Base-by-base conservation (phyloP, 2,888 invertebrate genomes). In the Boloria euphrosyne region DNA sequence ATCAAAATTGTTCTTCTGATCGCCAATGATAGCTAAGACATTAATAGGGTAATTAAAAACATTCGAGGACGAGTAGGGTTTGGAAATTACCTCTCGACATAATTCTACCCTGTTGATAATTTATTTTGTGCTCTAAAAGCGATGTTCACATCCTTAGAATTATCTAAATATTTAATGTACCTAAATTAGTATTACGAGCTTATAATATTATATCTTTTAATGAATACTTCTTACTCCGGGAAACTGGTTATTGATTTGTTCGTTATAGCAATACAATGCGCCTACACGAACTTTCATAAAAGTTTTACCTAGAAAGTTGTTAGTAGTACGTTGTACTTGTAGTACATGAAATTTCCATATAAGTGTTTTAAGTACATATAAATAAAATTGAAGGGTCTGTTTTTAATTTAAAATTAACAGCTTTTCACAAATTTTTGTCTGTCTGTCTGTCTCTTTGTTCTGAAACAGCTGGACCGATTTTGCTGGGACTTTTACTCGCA, bases 21-120 rank as follows among this genome's bases (percentile, higher is more conserved):
- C 31, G 43, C 27, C 44, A 52, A 61, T 44, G 47, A 13, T 49
- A 18, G 47, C 52, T 55, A 22, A 44, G 66, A 64, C 50, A 64
- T 62, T 31, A 64, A 66, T 64, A 46, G 57, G 18, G 22, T 43
- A 61, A 69, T 57, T 66, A 66, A 43, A 49, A 61, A 44, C 43
- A 58, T n/a, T 53, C 47, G 57, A 52, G 57, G 50, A 47, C 51
- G 47, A 60, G 50, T 49, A 31, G 50, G 54, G 13, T 50, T 27
- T 17, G 2, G 38, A 49, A 59, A 47, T 38, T 60, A 63, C 55
- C 46, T 46, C 49, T 22, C 13, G 22, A 53, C 47, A 31, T 51
- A 60, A 13, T 50, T 57, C 61, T 62, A 46, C 27, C 14, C 22
- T 57, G 13, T 61, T 57, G 16, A 22, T 38, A 50, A 14, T 62